Evolutionary conservation across 2,888 invertebrate genomes (phyloP).

Genomic region (Protophormia terraenovae): DNA sequence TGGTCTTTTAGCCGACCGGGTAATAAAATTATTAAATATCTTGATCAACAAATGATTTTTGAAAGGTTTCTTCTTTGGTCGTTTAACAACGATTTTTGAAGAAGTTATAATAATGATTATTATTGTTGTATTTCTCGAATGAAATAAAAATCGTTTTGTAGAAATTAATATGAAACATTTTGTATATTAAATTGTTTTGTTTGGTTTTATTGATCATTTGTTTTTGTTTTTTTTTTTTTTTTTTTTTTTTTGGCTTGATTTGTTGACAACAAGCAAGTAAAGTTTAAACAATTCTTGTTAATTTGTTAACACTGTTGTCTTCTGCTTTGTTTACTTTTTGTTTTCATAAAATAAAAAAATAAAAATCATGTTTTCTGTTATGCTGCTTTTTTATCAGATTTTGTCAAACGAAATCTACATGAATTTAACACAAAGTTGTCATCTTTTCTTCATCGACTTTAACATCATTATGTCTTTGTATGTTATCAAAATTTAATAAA

Average conservation of each 20-base stretch:
- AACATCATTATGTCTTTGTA: conserved; percentile 54
- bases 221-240: conserved; percentile 32
- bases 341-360: conserved; percentile 33
- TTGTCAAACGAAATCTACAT: conserved; percentile 57
- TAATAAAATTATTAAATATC: conserved; percentile 70
- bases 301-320: conserved; percentile 64
- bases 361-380: conserved; percentile 48
- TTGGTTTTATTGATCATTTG: conserved; percentile 52
- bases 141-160: not conserved
- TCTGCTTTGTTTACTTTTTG: not conserved
- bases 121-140: not conserved
- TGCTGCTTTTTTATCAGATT: conserved; percentile 56
- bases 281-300: conserved; percentile 57
- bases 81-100: conserved; percentile 40
- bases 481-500: too few species aligned
- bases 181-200: conserved; percentile 5
- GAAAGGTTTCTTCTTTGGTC: conserved; percentile 56
- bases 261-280: conserved; percentile 46
- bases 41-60: conserved; percentile 68
- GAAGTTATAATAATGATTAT: conserved; percentile 29
- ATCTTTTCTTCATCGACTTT: conserved; percentile 59
- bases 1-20: conserved; percentile 59
- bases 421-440: conserved; percentile 57
- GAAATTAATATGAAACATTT: conserved; percentile 52
- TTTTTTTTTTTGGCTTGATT: conserved; percentile 45